A percentile compares a stretch with the other conserved stretches of the same genome.
Conservation (phyloP, 2,113 vertebrate species). For the Thamnaconus septentrionalis region DNA sequence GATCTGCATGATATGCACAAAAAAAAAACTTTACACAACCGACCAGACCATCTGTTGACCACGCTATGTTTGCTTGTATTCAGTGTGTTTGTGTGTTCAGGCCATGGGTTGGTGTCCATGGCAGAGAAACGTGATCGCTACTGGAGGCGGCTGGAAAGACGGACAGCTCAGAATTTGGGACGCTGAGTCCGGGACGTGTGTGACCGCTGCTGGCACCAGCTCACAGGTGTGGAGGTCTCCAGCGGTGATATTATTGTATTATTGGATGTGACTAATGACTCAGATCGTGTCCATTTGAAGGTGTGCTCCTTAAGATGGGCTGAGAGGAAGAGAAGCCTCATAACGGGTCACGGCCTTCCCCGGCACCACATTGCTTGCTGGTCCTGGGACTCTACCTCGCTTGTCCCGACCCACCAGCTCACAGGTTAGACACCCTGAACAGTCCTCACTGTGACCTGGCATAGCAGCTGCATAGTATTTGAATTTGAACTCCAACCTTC, state of each 20-base stretch:
- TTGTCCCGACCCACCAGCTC: conserved; percentile 60
- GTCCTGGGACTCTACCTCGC: conserved; percentile 66
- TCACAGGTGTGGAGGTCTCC: conserved; percentile 74
- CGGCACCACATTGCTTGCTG: conserved; percentile 71
- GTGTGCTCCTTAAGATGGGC: conserved; percentile 82
- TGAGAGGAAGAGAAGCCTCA: conserved; percentile 62
- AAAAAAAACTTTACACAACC: too few species aligned
- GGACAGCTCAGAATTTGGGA: conserved; percentile 79
- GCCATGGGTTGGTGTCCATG: conserved; percentile 82
- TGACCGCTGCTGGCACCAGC: conserved; percentile 67
- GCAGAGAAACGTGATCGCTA: conserved; percentile 72
- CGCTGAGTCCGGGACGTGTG: conserved; percentile 59
- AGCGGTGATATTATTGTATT: too few species aligned
- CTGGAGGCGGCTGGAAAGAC: conserved; percentile 80
- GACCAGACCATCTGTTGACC: too few species aligned
- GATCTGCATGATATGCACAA: too few species aligned
- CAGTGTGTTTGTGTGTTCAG: conserved; percentile 37
- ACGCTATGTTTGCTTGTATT: too few species aligned
- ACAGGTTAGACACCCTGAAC: conserved; percentile 56
- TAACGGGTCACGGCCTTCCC: conserved; percentile 76
- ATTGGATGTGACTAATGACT: too few species aligned
- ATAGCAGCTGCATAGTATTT: too few species aligned
- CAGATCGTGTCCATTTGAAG: conserved; percentile 46
- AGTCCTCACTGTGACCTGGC: neutral
- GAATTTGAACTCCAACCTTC: too few species aligned